These are phyloP conservation scores for Cryptus armator DNA, from an alignment of 2,888 invertebrate genomes.

Conservation along the genomic window DNA sequence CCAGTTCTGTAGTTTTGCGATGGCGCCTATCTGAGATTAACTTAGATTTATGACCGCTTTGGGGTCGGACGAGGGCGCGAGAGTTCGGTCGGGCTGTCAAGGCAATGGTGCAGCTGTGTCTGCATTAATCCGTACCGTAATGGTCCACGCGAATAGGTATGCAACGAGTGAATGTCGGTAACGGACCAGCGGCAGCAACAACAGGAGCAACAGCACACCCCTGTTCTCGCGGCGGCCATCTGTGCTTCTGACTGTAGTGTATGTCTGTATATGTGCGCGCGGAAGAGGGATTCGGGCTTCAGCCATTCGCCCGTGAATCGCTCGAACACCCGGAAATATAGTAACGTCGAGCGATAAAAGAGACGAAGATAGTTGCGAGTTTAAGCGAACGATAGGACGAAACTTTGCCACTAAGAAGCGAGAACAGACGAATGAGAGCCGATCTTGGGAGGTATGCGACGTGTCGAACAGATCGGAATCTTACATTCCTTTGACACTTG, in stretches of 20 bases:
- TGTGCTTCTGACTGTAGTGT: constrained; percentile 71
- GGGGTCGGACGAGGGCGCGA: constrained; percentile 7
- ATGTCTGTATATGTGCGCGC: too few species aligned
- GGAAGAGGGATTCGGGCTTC: constrained; percentile 29
- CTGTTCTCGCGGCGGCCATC: constrained; percentile 68
- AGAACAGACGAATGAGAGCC: not conserved
- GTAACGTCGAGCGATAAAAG: constrained; percentile 69
- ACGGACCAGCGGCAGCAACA: constrained; percentile 46
- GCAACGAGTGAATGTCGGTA: constrained; percentile 63
- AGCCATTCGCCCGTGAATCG: constrained; percentile 63
- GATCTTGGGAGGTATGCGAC: not conserved
- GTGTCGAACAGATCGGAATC: constrained; percentile 39
- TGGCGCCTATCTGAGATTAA: constrained; percentile 77
- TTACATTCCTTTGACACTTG: constrained; percentile 70
- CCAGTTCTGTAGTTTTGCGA: not conserved
- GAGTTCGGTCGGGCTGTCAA: constrained; percentile 33
- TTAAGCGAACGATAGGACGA: not conserved
- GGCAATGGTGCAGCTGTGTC: constrained; percentile 77
- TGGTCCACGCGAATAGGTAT: constrained; percentile 72
- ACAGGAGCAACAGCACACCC: constrained; percentile 11
- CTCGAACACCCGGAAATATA: constrained; percentile 57
- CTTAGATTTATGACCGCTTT: constrained; percentile 78
- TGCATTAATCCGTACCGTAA: constrained; percentile 80
- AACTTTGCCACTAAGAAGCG: not conserved
- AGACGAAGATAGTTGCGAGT: constrained; percentile 27